phyloP scores from a whole-genome alignment of 2,888 invertebrate genomes.

The Nemotelus nigrinus region DNA sequence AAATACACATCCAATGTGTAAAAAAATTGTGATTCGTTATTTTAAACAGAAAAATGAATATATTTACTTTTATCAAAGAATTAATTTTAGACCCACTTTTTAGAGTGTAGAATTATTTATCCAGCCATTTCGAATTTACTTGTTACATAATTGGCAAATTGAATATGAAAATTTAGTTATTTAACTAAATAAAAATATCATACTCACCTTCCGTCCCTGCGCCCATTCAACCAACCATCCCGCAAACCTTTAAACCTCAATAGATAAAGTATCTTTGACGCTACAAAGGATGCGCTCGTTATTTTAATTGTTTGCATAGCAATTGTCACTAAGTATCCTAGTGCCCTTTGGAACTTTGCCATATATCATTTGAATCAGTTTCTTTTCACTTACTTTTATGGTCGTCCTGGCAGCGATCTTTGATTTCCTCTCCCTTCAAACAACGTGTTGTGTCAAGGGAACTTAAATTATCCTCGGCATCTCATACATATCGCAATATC shows the following conservation, averaged over 20 bases:
- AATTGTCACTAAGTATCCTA: slow-evolving; percentile 49
- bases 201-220: not conserved
- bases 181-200: not conserved
- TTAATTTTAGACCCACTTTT: too few species aligned
- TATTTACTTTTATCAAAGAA: too few species aligned
- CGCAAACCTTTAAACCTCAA: slow-evolving; percentile 3
- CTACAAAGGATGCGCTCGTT: slow-evolving; percentile 34
- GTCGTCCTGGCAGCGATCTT: not conserved
- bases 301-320: slow-evolving; percentile 49
- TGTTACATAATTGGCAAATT: too few species aligned
- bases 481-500: not conserved
- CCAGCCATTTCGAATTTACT: too few species aligned
- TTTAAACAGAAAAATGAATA: too few species aligned
- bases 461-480: not conserved
- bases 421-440: not conserved
- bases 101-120: too few species aligned
- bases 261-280: slow-evolving; percentile 11
- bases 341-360: slow-evolving; percentile 25
- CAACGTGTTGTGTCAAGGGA: not conserved
- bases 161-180: too few species aligned
- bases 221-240: not conserved
- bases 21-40: too few species aligned
- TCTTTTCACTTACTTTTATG: slow-evolving; percentile 35
- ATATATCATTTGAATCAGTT: slow-evolving; percentile 47
- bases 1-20: too few species aligned